phyloP scores from a whole-genome alignment of 2,113 vertebrate species.

The Saccopteryx leptura region DNA sequence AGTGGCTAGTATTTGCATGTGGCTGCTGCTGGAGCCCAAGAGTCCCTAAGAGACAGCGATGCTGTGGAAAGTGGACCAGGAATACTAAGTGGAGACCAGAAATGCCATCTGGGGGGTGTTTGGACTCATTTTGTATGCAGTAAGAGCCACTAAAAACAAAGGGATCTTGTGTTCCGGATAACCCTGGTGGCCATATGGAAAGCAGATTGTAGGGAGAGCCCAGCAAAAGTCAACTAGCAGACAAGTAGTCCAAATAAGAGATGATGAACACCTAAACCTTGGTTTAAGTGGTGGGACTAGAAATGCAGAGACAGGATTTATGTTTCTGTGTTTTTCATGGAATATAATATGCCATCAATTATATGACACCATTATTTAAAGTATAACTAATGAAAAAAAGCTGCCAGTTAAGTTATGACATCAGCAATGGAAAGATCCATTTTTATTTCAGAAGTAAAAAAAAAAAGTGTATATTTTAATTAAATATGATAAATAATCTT shows the following conservation, averaged over 20 bases:
- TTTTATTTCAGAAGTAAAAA: constrained; percentile 52
- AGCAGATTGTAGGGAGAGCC: background rate
- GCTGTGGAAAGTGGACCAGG: background rate
- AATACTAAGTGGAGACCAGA: background rate
- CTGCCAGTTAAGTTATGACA: constrained; percentile 36
- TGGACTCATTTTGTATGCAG: background rate
- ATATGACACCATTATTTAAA: background rate
- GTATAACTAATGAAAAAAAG: constrained; percentile 48
- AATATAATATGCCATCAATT: background rate
- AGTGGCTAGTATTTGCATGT: background rate
- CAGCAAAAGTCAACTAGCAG: constrained; percentile 38
- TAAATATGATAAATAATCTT: constrained; percentile 40
- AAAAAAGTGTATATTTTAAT: background rate
- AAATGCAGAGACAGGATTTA: background rate
- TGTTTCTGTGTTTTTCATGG: background rate
- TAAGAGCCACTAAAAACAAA: constrained; percentile 12
- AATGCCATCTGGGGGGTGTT: background rate
- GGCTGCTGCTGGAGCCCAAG: background rate
- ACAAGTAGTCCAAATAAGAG: background rate
- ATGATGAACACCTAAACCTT: background rate
- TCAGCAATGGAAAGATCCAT: background rate
- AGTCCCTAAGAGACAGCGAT: background rate
- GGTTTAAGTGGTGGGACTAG: background rate
- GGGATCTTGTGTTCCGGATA: background rate
- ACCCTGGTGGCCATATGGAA: background rate